Base-by-base conservation (phyloP, 2,888 invertebrate species). In the Sicus ferrugineus region DNA sequence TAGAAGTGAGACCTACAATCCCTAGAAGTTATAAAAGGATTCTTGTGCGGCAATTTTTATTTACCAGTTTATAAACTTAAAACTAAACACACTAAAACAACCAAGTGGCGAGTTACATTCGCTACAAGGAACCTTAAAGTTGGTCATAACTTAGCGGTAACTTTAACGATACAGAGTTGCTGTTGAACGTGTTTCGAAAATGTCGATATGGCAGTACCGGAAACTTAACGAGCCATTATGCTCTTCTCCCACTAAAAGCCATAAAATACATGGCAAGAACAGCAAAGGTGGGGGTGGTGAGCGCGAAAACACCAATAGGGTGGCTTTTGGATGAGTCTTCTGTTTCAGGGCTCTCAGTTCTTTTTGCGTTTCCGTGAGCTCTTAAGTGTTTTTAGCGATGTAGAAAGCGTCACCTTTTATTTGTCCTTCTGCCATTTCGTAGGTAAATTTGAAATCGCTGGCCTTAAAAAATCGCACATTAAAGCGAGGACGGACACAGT, bases 211-310 rank as follows among this genome's bases (percentile, higher is more conserved):
- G 66, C 66, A 67, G 56, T 66, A 28, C 61, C 30, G n/a, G 23
- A 61, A 65, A 48, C n/a, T 58, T 30, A 42, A 67, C 67, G 67
- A 67, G 16, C 28, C 52, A 26, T 54, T 63, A 2, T 38, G 38
- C 56, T 46, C 16, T 46, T 48, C 38, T 66, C 31, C 19, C 31
- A n/a, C n/a, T n/a, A n/a, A 23, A 54, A 3, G 5, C 23, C 42
- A 34, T 11, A 42, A 23, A 30, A 56, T 31, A 31, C 16, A 48
- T 61, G 28, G 48, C 23, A 34, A n/a, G 42, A 65, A 54, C 7
- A 23, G 16, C 14, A 26, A 26, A 19, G 30, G 21, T n/a, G 34
- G n/a, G 68, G 68, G 61, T 68, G 68, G 68, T 68, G 66, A 67
- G 58, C 66, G 58, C 26, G 48, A 42, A 58, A 56, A 56, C 21